phyloP scores from a whole-genome alignment of 2,113 vertebrate genomes.

The Catharus bicknelli region DNA sequence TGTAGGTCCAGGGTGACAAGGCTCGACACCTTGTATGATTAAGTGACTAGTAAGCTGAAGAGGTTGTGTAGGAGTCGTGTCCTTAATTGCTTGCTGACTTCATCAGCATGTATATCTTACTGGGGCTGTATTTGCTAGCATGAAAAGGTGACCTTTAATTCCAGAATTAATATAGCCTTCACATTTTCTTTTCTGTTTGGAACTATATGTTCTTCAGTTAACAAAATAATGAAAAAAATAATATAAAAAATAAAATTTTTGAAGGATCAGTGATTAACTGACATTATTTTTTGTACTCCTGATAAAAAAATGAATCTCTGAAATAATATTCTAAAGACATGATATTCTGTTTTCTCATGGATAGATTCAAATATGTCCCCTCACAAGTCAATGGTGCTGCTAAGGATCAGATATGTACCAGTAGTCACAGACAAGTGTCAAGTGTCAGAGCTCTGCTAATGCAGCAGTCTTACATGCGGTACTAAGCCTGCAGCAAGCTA shows the following conservation, averaged over 20 bases:
- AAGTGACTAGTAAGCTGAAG: conserved; percentile 61
- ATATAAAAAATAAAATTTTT: background rate
- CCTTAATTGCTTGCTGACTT: conserved; percentile 65
- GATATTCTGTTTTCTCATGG: background rate
- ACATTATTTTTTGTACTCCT: background rate
- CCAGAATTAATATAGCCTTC: background rate
- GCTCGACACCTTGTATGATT: conserved; percentile 59
- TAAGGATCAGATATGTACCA: background rate
- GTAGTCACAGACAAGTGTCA: background rate
- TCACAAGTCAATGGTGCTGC: background rate
- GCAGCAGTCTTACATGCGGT: background rate
- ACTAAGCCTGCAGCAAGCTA: background rate
- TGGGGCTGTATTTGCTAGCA: background rate
- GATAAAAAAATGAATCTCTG: background rate
- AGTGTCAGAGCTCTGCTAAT: conserved; percentile 13
- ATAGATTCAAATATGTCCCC: background rate
- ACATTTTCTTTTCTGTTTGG: background rate
- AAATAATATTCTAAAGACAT: background rate
- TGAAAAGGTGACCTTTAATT: conserved; percentile 51
- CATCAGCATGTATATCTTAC: background rate
- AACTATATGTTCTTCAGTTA: background rate
- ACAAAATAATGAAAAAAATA: background rate
- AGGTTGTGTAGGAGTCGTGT: conserved; percentile 51
- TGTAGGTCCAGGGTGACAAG: conserved; percentile 48
- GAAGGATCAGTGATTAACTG: background rate